Percentiles rank a stretch among this genome's conserved stretches.
Conservation (phyloP, 1,140 invertebrate species). For the Cecropterus lyciades region DNA sequence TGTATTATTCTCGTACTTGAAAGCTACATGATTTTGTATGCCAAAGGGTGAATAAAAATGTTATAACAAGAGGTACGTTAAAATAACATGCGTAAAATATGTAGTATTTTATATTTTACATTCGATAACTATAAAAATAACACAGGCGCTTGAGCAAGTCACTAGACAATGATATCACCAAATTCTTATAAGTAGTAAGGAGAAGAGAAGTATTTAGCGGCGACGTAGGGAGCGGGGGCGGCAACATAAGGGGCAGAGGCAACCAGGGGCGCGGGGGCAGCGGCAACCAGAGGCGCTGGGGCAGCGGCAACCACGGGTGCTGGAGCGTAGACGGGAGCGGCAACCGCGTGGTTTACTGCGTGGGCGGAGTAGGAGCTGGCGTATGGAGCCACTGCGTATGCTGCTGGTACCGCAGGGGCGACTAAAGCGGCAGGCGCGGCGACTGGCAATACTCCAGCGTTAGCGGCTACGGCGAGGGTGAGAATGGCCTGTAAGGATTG, state of each 20-base stretch:
- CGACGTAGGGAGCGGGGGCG: slow-evolving; percentile 74
- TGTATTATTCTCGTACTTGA: no score
- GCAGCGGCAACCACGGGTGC: slow-evolving; percentile 58
- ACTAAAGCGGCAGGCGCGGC: slow-evolving; percentile 62
- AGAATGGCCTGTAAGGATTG: slow-evolving; percentile 77
- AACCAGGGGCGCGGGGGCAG: slow-evolving; percentile 50
- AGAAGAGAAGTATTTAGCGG: slow-evolving; percentile 60
- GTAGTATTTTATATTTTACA: no score
- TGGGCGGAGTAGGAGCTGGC: slow-evolving; percentile 87
- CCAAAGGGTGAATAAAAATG: no score
- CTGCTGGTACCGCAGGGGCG: slow-evolving; percentile 80
- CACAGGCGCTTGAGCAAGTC: slow-evolving; percentile 71
- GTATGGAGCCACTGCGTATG: slow-evolving; percentile 85
- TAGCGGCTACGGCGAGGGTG: slow-evolving; percentile 65
- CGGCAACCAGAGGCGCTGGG: slow-evolving; percentile 53
- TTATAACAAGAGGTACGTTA: no score
- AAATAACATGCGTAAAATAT: no score
- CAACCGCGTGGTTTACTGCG: slow-evolving; percentile 86
- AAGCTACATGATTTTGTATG: no score
- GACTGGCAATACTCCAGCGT: slow-evolving; percentile 72
- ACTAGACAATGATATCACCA: slow-evolving; percentile 73
- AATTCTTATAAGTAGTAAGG: slow-evolving; percentile 73
- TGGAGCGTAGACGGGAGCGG: slow-evolving; percentile 82
- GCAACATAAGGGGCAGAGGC: slow-evolving; percentile 77
- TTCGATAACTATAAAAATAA: slow-evolving; percentile 28